phyloP scores from a whole-genome alignment of 2,888 invertebrate genomes.

The Branchellion lobata region DNA sequence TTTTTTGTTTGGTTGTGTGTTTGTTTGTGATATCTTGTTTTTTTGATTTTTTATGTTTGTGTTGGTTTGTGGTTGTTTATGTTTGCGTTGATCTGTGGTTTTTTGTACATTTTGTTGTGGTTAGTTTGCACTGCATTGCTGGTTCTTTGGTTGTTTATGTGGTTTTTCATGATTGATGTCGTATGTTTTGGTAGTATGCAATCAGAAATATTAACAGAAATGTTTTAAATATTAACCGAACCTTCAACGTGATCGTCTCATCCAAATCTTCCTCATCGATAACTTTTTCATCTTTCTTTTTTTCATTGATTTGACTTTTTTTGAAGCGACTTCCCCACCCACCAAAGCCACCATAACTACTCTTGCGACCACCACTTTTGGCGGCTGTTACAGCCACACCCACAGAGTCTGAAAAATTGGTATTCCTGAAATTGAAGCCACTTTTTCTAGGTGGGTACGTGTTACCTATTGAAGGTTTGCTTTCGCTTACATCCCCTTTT shows the following conservation, averaged over 20 bases:
- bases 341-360: not conserved
- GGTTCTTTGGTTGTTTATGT: too few species aligned
- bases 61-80: too few species aligned
- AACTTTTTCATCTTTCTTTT: too few species aligned
- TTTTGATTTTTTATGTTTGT: too few species aligned
- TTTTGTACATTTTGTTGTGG: too few species aligned
- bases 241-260: not conserved
- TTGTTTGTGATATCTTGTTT: too few species aligned
- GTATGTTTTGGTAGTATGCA: too few species aligned
- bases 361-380: not conserved
- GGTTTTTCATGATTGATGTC: too few species aligned
- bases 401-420: not conserved
- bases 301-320: not conserved
- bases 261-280: not conserved
- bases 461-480: not conserved
- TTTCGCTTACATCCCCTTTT: not conserved
- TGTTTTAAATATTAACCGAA: too few species aligned
- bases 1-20: not conserved
- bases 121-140: too few species aligned
- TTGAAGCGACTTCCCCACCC: not conserved
- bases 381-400: conserved; percentile 8
- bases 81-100: too few species aligned
- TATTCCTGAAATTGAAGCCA: not conserved
- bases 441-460: not conserved
- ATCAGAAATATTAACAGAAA: too few species aligned